Evolutionary conservation across 2,888 invertebrate genomes (phyloP).

Genomic region (Clunio marinus): DNA sequence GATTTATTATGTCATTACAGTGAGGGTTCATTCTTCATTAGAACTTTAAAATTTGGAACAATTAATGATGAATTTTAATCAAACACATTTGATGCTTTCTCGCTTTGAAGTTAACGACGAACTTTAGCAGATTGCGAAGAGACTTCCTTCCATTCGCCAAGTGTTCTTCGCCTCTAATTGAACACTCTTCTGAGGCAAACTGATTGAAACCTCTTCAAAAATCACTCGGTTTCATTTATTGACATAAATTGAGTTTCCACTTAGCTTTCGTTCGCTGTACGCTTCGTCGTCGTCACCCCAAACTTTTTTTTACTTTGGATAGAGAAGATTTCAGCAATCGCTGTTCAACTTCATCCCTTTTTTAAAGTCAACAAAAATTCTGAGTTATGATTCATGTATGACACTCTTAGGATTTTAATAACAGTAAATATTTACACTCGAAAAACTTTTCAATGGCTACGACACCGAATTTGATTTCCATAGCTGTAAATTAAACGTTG

Average conservation of each 20-base stretch:
- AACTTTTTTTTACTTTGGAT: too few species aligned
- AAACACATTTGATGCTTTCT: too few species aligned
- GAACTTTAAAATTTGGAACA: too few species aligned
- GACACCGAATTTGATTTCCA: not conserved
- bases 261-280: too few species aligned
- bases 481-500: not conserved
- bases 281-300: too few species aligned
- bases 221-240: too few species aligned
- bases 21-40: conserved; percentile 20
- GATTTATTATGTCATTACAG: not conserved
- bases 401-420: conserved; percentile 27
- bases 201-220: not conserved
- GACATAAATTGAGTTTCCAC: too few species aligned
- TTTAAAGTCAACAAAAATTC: not conserved
- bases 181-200: conserved; percentile 1
- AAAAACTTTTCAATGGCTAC: not conserved
- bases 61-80: too few species aligned
- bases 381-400: conserved; percentile 30
- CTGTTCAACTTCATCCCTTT: too few species aligned
- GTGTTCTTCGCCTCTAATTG: not conserved
- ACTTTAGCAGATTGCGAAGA: too few species aligned
- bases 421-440: conserved; percentile 37
- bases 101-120: too few species aligned
- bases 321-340: too few species aligned
- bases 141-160: conserved; percentile 1